Base-by-base conservation (phyloP, 1,140 invertebrate genomes). In the Brachionus sp. region DNA sequence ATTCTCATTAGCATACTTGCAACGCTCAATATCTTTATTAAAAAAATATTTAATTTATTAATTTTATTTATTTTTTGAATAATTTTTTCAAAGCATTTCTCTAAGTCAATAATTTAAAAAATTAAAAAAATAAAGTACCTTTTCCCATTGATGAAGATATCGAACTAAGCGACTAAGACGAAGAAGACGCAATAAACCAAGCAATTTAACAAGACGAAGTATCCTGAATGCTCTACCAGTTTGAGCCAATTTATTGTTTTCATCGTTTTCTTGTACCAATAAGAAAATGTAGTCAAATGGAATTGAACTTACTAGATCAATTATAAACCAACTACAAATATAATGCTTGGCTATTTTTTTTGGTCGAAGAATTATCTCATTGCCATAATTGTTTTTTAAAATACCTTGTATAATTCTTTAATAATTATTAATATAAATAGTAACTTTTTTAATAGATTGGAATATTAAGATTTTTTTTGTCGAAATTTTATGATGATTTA, bases 221-320 rank as follows among this genome's bases (percentile, higher is more conserved):
- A 98, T 98, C 87, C 96, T 92, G 85, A 98, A 90, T 39, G 96
- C 96, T 89, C 96, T 92, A 86, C 96, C 96, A 88, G 95, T 44
- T 57, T 64, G 33, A 19, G 64, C 77, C 6, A 82, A 37, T 70
- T 73, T 25, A 39, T 37, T 39, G 3, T 73, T n/a, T 64, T 37
- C 42, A 57, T 44, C 82, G 29, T 35, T 77, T 73, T 77, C 50
- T 44, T 97, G 96, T 92, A 97, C 97, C 92, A 98, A 96, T 89
- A 98, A 93, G 92, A 98, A 98, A 91, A 98, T 97, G 92, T 98
- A 98, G 91, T 98, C 97, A 92, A 98, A 92, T 86, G 97, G 97
- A 91, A 98, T 96, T 90, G 96, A 98, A 91, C 95, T 97, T 90
- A 98, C 95, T 88, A 98, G 93, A 91, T 98, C 96, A 87, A 98